These are phyloP conservation scores for Agrochola circellaris DNA, from an alignment of 2,888 invertebrate species.

Conservation along the genomic window DNA sequence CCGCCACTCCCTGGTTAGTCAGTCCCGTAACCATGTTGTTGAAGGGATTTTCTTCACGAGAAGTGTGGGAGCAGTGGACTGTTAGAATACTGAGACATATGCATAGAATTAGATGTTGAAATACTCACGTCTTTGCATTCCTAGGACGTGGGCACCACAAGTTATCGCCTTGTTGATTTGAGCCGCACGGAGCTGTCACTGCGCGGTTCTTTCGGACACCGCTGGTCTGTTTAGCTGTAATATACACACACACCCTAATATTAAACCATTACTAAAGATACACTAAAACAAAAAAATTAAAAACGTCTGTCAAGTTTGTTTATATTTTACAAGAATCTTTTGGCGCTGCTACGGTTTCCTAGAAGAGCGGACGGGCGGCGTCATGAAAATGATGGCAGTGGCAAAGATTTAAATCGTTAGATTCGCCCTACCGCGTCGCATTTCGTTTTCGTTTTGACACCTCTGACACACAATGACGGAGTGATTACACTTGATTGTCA, in stretches of 20 bases:
- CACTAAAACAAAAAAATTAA: neutral
- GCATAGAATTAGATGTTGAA: neutral
- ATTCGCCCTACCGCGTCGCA: too few species aligned
- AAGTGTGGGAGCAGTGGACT: neutral
- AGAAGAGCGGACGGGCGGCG: too few species aligned
- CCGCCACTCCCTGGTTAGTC: too few species aligned
- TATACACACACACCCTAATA: neutral
- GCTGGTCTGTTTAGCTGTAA: slow-evolving; percentile 63
- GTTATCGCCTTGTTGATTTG: slow-evolving; percentile 67
- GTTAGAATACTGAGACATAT: neutral
- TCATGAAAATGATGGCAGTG: too few species aligned
- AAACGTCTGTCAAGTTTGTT: neutral
- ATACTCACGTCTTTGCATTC: slow-evolving; percentile 70
- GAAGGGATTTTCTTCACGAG: neutral
- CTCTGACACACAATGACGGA: too few species aligned
- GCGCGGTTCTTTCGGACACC: slow-evolving; percentile 70
- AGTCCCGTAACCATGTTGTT: neutral
- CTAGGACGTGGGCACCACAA: slow-evolving; percentile 72
- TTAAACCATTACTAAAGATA: neutral
- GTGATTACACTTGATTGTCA: too few species aligned
- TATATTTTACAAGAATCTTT: neutral
- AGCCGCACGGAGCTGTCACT: slow-evolving; percentile 72
- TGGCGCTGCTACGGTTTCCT: too few species aligned
- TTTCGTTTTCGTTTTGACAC: too few species aligned
- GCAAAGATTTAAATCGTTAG: too few species aligned